Evolutionary conservation across 2,797 vertebrate species (phyloP).

Genomic region (Ficedula albicollis): DNA sequence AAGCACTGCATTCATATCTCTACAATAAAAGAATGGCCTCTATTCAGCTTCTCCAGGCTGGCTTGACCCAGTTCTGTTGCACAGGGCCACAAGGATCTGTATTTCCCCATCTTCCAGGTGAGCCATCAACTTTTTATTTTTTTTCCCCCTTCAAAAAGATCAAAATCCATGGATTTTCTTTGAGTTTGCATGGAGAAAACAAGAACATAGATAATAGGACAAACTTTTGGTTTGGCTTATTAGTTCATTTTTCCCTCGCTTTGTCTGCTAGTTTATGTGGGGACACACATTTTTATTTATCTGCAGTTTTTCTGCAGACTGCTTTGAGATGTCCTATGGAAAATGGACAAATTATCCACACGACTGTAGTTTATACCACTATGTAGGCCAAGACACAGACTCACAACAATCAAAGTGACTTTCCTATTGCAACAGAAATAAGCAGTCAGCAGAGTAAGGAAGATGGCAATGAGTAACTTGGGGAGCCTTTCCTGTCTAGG

Average conservation of each 20-base stretch:
- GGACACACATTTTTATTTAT: background rate
- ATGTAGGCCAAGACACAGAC: background rate
- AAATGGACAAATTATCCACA: background rate
- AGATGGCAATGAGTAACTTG: background rate
- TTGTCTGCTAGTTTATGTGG: background rate
- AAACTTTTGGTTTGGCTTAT: background rate
- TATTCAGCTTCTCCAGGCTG: background rate
- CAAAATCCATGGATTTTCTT: background rate
- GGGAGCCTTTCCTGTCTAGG: background rate
- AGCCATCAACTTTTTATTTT: background rate
- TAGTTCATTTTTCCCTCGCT: background rate
- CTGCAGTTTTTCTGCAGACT: background rate
- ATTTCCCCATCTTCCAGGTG: background rate
- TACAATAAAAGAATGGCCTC: background rate
- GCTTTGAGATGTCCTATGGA: background rate
- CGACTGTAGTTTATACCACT: accelerated
- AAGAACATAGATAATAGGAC: background rate
- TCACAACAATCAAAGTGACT: background rate
- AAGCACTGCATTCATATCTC: background rate
- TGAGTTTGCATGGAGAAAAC: background rate
- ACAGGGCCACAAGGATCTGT: background rate
- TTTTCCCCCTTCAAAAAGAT: background rate
- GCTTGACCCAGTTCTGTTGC: background rate
- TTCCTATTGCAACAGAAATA: background rate
- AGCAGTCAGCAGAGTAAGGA: background rate